Base-by-base conservation (phyloP, 92 coral and sea anemone genomes). In the Epizoanthus illoricatus region DNA sequence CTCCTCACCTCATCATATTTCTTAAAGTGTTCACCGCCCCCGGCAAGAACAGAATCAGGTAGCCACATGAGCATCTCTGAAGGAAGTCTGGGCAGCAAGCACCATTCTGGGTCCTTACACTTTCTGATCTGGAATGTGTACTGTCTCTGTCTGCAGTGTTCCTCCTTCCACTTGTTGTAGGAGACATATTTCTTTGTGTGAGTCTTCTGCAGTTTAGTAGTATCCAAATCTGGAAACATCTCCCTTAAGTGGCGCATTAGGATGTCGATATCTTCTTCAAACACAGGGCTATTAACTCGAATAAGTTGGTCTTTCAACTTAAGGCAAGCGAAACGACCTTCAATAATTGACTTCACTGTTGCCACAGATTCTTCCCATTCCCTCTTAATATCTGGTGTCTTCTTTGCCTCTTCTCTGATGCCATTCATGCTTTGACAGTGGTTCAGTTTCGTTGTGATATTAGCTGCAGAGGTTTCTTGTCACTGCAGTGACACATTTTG, bases 41-140 rank as follows among this genome's bases (percentile, higher is more conserved):
- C 87, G 60, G 55, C 78, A 24, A 87, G 86, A 12, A 87, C 75
- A 75, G 87, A 87, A 73, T 87, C 90, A 55, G 85, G 90, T 70
- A 84, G 74, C 85, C 87, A 87, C 59, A 71, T 79, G 17, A 87
- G 80, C 33, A n/a, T 69, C 73, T 87, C 85, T 9, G 19, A 18
- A 61, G 88, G 59, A 47, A 87, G 60, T 49, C 43, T 16, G 36
- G 84, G 45, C 63, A 87, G 84, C 39, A 45, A 21, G 84, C 87
- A 87, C 43, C 90, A 84, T 57, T 23, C n/a, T 24, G 16, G 71
- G 83, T 78, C 61, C 43, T 58, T 65, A 78, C 86, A 84, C 57
- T 84, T 88, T 69, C 79, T 70, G 56, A 88, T 88, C 78, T 84
- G 88, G 56, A 84, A 88, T 23, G 52, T 84, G 83, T 88, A 88